Conservation (phyloP, 2,113 vertebrate species). For the Plestiodon gilberti region DNA sequence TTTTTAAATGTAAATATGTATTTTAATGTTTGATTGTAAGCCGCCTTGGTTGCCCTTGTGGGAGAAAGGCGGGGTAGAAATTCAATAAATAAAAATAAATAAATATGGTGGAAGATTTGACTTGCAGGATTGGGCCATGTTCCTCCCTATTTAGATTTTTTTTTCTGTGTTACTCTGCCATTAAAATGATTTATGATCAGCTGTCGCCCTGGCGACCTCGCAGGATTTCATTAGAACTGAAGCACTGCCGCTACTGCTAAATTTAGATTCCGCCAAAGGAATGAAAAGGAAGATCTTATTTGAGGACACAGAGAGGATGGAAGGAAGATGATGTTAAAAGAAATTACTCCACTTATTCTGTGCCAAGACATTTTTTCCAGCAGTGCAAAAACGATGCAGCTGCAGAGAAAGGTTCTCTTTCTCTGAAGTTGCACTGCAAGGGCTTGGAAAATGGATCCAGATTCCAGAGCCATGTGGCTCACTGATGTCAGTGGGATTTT, state of each 20-base stretch:
- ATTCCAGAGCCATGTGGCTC: neutral
- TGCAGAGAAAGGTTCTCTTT: neutral
- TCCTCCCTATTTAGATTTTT: neutral
- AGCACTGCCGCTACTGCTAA: slow-evolving; percentile 1
- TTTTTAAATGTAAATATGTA: too few species aligned
- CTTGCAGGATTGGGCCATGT: neutral
- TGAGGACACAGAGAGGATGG: neutral
- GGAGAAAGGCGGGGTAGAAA: too few species aligned
- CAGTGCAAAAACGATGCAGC: neutral
- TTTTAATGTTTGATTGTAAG: too few species aligned
- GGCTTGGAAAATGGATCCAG: neutral
- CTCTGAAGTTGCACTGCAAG: neutral
- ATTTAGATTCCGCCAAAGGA: slow-evolving; percentile 22
- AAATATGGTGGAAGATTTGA: neutral
- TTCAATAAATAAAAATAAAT: too few species aligned
- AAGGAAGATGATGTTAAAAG: neutral
- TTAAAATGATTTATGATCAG: slow-evolving; percentile 24
- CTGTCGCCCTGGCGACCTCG: slow-evolving; percentile 15
- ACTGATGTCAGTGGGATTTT: neutral
- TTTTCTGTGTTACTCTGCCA: neutral
- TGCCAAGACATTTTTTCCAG: neutral
- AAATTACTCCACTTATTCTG: neutral
- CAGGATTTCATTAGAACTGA: slow-evolving; percentile 26
- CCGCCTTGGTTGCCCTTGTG: too few species aligned
- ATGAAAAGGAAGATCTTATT: neutral